Percentiles rank a stretch among this genome's conserved stretches.
Conservation (phyloP, 2,888 invertebrate genomes). For the Melanchra persicariae region DNA sequence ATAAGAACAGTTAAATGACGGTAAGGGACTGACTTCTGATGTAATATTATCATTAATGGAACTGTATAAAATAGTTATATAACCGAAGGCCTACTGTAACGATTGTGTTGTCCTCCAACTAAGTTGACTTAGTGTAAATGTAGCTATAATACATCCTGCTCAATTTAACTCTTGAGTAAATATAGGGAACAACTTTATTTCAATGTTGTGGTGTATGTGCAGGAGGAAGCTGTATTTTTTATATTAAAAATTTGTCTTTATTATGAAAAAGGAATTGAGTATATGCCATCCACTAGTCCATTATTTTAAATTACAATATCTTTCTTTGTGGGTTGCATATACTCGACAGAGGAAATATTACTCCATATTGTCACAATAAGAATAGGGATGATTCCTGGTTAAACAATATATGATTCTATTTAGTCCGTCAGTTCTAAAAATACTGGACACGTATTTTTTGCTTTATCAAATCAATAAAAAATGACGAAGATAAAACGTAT, state of each 20-base stretch:
- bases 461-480: too few species aligned
- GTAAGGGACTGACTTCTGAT: conserved; percentile 88
- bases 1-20: conserved; percentile 85
- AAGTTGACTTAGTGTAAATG: conserved; percentile 87
- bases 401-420: too few species aligned
- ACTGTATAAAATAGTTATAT: conserved; percentile 87
- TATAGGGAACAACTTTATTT: conserved; percentile 80
- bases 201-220: conserved; percentile 72
- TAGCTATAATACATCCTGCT: conserved; percentile 88
- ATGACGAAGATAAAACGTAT: too few species aligned
- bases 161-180: conserved; percentile 88
- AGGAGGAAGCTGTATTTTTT: conserved; percentile 79
- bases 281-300: conserved; percentile 64
- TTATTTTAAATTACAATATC: conserved; percentile 57
- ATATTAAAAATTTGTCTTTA: conserved; percentile 52
- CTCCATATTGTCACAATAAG: conserved; percentile 24
- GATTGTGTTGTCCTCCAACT: conserved; percentile 84
- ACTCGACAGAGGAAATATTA: conserved; percentile 47
- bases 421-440: too few species aligned
- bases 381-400: too few species aligned
- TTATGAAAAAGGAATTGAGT: conserved; percentile 59
- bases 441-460: too few species aligned
- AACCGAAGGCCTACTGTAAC: conserved; percentile 86
- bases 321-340: conserved; percentile 55
- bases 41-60: conserved; percentile 88